phyloP scores from a whole-genome alignment of 1,140 invertebrate genomes.

The Heliconius congener region DNA sequence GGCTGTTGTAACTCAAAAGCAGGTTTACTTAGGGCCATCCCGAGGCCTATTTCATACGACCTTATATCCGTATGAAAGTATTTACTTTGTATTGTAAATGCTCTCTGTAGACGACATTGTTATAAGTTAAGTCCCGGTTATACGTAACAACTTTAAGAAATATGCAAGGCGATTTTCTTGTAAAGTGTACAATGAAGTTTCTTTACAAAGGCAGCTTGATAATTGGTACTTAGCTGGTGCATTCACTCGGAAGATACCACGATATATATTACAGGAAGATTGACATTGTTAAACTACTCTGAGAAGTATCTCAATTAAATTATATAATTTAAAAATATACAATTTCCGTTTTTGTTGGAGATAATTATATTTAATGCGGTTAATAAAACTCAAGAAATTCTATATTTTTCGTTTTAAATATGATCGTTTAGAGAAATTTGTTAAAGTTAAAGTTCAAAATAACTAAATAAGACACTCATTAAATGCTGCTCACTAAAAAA shows the following conservation, averaged over 20 bases:
- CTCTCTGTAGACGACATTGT: constrained; percentile 64
- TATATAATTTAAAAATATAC: background rate
- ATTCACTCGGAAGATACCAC: constrained; percentile 39
- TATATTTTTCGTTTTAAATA: background rate
- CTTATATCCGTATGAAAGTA: constrained; percentile 67
- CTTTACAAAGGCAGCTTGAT: constrained; percentile 40
- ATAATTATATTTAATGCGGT: background rate
- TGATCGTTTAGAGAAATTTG: background rate
- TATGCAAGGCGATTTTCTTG: constrained; percentile 41
- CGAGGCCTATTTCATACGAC: constrained; percentile 52
- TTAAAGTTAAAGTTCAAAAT: no score
- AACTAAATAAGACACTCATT: no score
- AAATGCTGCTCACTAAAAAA: no score
- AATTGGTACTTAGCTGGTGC: constrained; percentile 42
- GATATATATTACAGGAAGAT: constrained; percentile 34
- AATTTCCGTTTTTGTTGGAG: background rate
- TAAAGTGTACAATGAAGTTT: constrained; percentile 36
- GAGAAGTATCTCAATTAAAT: background rate
- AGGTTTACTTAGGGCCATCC: constrained; percentile 72
- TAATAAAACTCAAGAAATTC: background rate
- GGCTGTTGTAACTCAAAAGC: constrained; percentile 52
- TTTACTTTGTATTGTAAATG: constrained; percentile 74
- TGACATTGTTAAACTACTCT: constrained; percentile 33
- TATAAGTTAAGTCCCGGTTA: constrained; percentile 49
- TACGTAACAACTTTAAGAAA: constrained; percentile 47